phyloP scores from a whole-genome alignment of 2,797 vertebrate genomes.

The Tapera naevia region DNA sequence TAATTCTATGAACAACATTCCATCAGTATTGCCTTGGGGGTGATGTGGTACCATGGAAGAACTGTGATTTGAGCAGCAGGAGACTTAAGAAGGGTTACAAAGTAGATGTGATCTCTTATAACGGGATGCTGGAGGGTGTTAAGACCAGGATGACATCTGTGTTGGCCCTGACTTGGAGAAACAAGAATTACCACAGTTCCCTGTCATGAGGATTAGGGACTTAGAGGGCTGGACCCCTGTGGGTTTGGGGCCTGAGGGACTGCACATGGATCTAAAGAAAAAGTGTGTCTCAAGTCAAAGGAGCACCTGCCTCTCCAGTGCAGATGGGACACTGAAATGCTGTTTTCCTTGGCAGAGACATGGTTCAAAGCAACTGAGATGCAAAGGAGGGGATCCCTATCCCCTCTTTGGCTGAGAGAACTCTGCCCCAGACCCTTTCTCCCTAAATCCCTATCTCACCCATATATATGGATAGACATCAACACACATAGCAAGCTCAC shows the following conservation, averaged over 20 bases:
- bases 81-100: neutral
- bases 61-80: neutral
- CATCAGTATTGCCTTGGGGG: too few relatives aligned
- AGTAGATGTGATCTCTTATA: neutral
- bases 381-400: neutral
- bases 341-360: accelerated
- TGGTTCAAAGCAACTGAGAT: neutral
- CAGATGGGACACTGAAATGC: neutral
- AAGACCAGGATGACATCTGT: accelerated
- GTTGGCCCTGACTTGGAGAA: neutral
- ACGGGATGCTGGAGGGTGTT: accelerated
- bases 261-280: neutral
- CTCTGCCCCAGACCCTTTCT: neutral
- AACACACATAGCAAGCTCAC: neutral
- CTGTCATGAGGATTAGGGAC: neutral
- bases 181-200: neutral
- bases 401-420: neutral
- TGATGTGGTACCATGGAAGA: neutral
- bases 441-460: neutral
- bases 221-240: neutral
- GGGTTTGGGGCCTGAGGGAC: neutral
- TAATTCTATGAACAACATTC: neutral
- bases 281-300: neutral
- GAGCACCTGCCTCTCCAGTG: neutral
- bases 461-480: neutral